Percentiles rank a stretch among this genome's conserved stretches.
Conservation (phyloP, 2,888 invertebrate species). For the Masnerella sp. region DNA sequence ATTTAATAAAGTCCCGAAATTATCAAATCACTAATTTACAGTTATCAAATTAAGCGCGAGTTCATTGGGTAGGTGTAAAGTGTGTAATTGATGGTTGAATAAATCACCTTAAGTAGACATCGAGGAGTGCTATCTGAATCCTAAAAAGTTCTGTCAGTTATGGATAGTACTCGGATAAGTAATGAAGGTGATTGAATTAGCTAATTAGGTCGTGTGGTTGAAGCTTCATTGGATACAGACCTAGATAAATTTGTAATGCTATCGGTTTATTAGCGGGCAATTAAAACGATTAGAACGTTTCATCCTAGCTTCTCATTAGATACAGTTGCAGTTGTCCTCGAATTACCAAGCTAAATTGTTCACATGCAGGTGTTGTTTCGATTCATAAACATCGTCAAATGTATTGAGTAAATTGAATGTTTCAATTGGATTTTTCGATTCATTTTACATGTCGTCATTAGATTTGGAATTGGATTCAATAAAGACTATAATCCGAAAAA, state of each 20-base stretch:
- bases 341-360: neutral
- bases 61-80: too few relatives aligned
- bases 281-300: constrained; percentile 19
- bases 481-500: too few relatives aligned
- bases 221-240: constrained; percentile 15
- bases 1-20: too few relatives aligned
- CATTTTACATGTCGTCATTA: too few relatives aligned
- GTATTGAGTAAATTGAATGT: too few relatives aligned
- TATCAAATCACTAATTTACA: too few relatives aligned
- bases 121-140: neutral
- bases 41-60: too few relatives aligned
- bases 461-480: too few relatives aligned
- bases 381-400: too few relatives aligned
- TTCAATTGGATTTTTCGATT: too few relatives aligned
- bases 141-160: neutral
- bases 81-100: neutral
- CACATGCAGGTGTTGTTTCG: neutral
- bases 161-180: constrained; percentile 6
- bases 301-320: neutral
- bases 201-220: constrained; percentile 17
- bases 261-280: constrained; percentile 32
- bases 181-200: constrained; percentile 19
- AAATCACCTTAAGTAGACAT: neutral
- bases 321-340: neutral
- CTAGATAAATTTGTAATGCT: constrained; percentile 30